Percentiles rank a stretch among this genome's conserved stretches.
phyloP scores from a whole-genome alignment of 2,113 vertebrate genomes.

The Gavia stellata region DNA sequence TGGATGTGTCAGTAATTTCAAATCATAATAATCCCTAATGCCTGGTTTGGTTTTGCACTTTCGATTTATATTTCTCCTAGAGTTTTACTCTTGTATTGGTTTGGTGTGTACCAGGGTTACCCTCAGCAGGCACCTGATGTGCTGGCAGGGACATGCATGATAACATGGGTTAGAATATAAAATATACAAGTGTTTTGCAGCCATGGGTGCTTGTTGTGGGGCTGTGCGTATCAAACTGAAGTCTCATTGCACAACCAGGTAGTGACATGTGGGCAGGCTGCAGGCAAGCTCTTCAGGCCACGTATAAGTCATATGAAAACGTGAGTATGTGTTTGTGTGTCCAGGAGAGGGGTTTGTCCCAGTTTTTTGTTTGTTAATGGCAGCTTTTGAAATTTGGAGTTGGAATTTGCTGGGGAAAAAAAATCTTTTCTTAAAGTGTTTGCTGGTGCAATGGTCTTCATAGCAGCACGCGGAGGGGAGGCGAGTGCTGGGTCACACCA shows the following conservation, averaged over 20 bases:
- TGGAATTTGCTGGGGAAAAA: background rate
- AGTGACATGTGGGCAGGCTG: background rate
- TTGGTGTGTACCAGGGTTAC: background rate
- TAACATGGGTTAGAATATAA: background rate
- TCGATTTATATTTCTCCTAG: background rate
- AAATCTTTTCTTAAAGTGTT: background rate
- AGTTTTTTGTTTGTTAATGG: background rate
- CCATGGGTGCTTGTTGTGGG: background rate
- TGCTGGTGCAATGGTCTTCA: background rate
- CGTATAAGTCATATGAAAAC: conserved; percentile 18
- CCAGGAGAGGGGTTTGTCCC: background rate
- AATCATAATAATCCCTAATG: background rate
- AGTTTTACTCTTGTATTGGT: background rate
- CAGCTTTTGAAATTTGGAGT: background rate
- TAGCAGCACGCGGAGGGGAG: background rate
- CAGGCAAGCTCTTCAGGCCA: background rate
- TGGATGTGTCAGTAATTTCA: background rate
- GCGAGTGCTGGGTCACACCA: background rate
- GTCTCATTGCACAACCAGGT: background rate
- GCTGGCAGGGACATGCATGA: background rate
- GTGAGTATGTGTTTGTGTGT: background rate
- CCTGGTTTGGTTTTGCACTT: background rate
- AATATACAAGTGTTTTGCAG: background rate
- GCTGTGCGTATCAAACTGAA: background rate
- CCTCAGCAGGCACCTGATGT: background rate